Evolutionary conservation across 2,888 invertebrate species (phyloP).

Genomic region (Liodrosophila aerea): DNA sequence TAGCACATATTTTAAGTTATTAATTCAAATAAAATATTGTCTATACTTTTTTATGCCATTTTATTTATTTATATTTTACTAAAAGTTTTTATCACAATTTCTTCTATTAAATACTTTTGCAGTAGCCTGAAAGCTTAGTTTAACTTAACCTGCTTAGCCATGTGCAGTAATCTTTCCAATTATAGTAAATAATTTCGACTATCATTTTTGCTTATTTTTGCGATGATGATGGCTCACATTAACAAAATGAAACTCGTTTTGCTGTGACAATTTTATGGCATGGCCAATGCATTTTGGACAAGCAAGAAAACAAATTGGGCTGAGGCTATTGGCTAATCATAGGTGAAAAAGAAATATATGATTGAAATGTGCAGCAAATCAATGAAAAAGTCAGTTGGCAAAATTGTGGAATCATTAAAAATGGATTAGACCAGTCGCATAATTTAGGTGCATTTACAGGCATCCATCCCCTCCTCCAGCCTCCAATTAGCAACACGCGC

Average conservation of each 20-base stretch:
- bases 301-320: constrained; percentile 50
- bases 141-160: neutral
- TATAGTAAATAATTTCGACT: too few relatives aligned
- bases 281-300: constrained; percentile 22
- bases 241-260: constrained; percentile 61
- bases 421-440: constrained; percentile 72
- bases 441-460: constrained; percentile 55
- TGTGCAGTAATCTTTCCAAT: too few relatives aligned
- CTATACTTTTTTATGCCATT: too few relatives aligned
- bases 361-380: constrained; percentile 10
- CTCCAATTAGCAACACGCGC: constrained; percentile 53
- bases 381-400: constrained; percentile 1
- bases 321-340: constrained; percentile 55
- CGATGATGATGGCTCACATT: constrained; percentile 28
- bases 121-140: too few relatives aligned
- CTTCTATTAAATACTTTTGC: too few relatives aligned
- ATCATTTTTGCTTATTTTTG: too few relatives aligned
- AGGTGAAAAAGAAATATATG: constrained; percentile 4
- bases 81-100: too few relatives aligned
- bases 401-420: constrained; percentile 68
- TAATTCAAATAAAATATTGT: too few relatives aligned
- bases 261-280: constrained; percentile 59
- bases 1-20: too few relatives aligned
- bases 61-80: too few relatives aligned
- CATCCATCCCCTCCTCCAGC: constrained; percentile 55